Evolutionary conservation across 2,888 invertebrate genomes (phyloP).

Genomic region (Mesochorus sp.): DNA sequence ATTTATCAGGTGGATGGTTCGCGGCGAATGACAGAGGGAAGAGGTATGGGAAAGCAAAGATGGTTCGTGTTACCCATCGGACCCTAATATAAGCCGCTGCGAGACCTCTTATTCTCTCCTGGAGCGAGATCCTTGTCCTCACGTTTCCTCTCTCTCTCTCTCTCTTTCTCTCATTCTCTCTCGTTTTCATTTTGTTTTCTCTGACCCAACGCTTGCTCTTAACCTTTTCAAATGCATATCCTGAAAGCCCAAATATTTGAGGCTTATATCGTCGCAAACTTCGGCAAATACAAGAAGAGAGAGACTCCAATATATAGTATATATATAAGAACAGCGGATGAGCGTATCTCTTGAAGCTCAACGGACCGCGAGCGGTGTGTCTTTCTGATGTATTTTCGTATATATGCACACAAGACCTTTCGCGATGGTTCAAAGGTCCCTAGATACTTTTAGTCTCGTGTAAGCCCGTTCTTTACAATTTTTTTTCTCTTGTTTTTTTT

Average conservation of each 20-base stretch:
- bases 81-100: conserved; percentile 55
- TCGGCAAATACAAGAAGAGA: conserved; percentile 18
- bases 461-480: background rate
- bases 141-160: conserved; percentile 51
- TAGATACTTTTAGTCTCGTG: background rate
- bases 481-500: background rate
- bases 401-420: conserved; percentile 2
- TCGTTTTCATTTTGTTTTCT: conserved; percentile 15
- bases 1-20: conserved; percentile 40
- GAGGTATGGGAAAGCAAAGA: conserved; percentile 59
- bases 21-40: conserved; percentile 55
- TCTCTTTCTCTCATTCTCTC: background rate
- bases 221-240: conserved; percentile 58
- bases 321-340: background rate
- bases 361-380: conserved; percentile 2
- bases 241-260: conserved; percentile 81
- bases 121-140: conserved; percentile 66
- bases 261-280: conserved; percentile 36
- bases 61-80: conserved; percentile 70
- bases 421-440: conserved; percentile 49
- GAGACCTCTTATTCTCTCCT: conserved; percentile 52
- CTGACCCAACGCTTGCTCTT: conserved; percentile 45
- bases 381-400: conserved; percentile 18
- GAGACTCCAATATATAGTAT: background rate
- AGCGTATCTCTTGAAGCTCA: conserved; percentile 10